These are phyloP conservation scores for Pardalotus punctatus DNA, from an alignment of 2,113 vertebrate genomes.

Conservation along the genomic window DNA sequence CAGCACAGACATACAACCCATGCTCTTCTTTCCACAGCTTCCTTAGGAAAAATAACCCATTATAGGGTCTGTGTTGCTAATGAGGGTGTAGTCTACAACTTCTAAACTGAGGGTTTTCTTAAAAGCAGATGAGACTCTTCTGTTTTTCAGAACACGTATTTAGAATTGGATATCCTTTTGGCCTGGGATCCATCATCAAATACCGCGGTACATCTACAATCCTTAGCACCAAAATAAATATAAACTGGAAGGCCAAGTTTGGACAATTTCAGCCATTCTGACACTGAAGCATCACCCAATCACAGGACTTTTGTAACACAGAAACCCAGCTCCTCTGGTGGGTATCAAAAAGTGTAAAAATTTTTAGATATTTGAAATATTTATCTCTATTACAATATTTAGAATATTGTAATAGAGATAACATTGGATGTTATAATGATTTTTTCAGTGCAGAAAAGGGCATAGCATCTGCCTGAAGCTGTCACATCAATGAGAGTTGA, in stretches of 20 bases:
- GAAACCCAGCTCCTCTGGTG: background rate
- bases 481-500: background rate
- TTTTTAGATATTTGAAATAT: no score
- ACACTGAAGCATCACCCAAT: background rate
- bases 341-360: background rate
- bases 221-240: background rate
- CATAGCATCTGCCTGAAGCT: background rate
- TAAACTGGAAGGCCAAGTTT: background rate
- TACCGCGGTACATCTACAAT: background rate
- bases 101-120: background rate
- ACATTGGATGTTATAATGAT: background rate
- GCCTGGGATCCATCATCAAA: background rate
- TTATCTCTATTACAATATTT: no score
- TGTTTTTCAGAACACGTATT: background rate
- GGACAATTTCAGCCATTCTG: background rate
- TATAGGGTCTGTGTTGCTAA: background rate
- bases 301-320: accelerated
- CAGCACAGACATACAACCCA: background rate
- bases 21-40: background rate
- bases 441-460: background rate
- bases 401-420: background rate
- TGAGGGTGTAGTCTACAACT: background rate
- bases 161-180: background rate
- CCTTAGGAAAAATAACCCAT: background rate
- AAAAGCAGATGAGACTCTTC: background rate